Base-by-base conservation (phyloP, 2,113 vertebrate species). In the Cheilinus undulatus region DNA sequence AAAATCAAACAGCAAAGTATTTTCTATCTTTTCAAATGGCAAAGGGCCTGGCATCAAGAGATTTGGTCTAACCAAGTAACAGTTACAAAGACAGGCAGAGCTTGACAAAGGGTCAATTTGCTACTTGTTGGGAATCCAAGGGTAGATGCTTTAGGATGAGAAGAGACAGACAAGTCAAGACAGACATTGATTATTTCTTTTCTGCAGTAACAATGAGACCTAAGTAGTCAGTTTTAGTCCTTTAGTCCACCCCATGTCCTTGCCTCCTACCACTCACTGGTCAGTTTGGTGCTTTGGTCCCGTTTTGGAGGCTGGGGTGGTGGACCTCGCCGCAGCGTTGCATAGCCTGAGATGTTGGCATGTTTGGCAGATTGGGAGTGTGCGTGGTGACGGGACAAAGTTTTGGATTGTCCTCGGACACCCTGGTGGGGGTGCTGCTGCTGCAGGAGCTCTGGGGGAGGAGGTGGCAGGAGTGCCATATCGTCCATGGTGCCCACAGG, bases 251-350 rank as follows among this genome's bases (percentile, higher is more conserved):
- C 58, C 68, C 61, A 13, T 0, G 62, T 73, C 78, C 27, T 28
- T 17, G 22, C 42, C 34, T 30, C 65, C 93, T 97, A 98, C 96
- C 97, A 99, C 51, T 99, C 98, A 77, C 96, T 89, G 0, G 97
- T 99, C 76, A 99, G 95, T 93, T 98, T 99, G 88, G 98, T 99
- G 92, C 91, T 99, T 91, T 99, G 96, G 96, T 99, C 98, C 93
- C 98, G 94, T 77, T 99, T 99, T 0, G 98, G 98, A 6, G 98
- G 98, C 0, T 96, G 93, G 0, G 98, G 98, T 10, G 97, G 97
- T 0, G 98, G 97, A 2, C 97, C 98, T 72, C 97, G 94, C 80
- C 97, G 94, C 91, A 99, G 73, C 0, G 98, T 99, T 94, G 97
- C 98, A 94, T 99, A 99, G 95, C 97, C 97, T 24, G 97, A 97